Conservation (phyloP, 2,888 invertebrate genomes). For the Perithous albicinctus region DNA sequence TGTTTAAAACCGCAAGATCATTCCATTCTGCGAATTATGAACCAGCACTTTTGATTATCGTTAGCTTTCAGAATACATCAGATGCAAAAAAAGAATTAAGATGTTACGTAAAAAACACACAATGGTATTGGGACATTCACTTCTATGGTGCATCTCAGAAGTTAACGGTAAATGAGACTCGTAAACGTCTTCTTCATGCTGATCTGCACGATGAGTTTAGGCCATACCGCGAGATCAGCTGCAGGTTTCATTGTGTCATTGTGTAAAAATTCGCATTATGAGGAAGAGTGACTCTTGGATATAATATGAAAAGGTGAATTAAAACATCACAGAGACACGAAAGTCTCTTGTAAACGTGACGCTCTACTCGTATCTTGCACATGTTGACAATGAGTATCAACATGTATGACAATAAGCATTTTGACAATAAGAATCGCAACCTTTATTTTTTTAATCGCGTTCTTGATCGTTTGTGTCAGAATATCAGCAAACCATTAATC, state of each 20-base stretch:
- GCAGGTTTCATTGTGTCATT: not conserved
- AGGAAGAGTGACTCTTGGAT: not conserved
- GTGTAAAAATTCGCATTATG: not conserved
- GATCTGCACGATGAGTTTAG: not conserved
- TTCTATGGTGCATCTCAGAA: slow-evolving; percentile 25
- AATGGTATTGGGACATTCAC: slow-evolving; percentile 25
- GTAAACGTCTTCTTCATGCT: not conserved
- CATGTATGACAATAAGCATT: too few relatives aligned
- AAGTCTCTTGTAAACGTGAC: too few relatives aligned
- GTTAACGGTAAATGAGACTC: slow-evolving; percentile 36
- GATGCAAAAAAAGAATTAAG: not conserved
- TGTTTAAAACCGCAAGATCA: slow-evolving; percentile 26
- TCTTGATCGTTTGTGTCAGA: too few relatives aligned
- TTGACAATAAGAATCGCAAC: too few relatives aligned
- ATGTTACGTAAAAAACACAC: slow-evolving; percentile 8
- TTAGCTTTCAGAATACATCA: slow-evolving; percentile 6
- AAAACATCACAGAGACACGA: too few relatives aligned
- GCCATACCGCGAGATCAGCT: not conserved
- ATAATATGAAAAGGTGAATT: too few relatives aligned
- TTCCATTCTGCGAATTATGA: slow-evolving; percentile 24
- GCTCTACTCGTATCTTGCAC: too few relatives aligned
- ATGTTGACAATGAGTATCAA: too few relatives aligned
- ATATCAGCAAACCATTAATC: too few relatives aligned
- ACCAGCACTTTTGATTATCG: slow-evolving; percentile 14
- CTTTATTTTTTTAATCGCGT: too few relatives aligned